Conservation (phyloP, 2,797 vertebrate species). For the Microtus obscurus region DNA sequence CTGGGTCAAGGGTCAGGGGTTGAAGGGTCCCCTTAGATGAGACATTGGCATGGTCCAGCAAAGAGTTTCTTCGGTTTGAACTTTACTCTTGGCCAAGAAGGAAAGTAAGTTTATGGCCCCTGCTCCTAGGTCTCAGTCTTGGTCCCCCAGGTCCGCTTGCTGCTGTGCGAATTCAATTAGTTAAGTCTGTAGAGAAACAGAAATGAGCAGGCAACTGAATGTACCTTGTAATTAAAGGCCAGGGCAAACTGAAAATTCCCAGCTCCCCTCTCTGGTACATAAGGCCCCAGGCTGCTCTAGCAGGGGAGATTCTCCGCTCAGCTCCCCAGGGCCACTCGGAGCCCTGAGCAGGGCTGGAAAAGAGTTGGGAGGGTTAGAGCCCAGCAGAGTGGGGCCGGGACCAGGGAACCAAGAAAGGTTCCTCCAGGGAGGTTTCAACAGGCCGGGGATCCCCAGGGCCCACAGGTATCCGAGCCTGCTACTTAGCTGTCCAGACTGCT, state of each 20-base stretch:
- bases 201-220: conserved; percentile 81
- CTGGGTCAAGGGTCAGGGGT: not conserved
- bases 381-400: not conserved
- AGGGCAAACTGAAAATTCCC: conserved; percentile 75
- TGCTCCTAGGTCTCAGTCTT: conserved; percentile 10
- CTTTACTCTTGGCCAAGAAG: conserved; percentile 76
- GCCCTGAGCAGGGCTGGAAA: not conserved
- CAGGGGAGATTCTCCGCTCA: not conserved
- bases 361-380: conserved; percentile 80
- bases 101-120: conserved; percentile 82
- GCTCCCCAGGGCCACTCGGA: not conserved
- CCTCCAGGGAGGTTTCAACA: not conserved
- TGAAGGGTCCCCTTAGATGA: not conserved
- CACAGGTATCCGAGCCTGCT: not conserved
- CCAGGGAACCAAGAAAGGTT: not conserved
- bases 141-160: conserved; percentile 69
- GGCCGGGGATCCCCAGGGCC: not conserved
- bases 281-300: conserved; percentile 63
- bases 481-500: not conserved
- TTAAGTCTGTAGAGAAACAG: conserved; percentile 82
- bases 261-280: conserved; percentile 68
- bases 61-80: conserved; percentile 38
- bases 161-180: conserved; percentile 86
- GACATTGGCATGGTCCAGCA: not conserved
- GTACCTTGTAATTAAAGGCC: conserved; percentile 86